Percentiles rank a stretch among this genome's conserved stretches.
Conservation (phyloP, 2,113 vertebrate genomes). For the Stigmatopora nigra region DNA sequence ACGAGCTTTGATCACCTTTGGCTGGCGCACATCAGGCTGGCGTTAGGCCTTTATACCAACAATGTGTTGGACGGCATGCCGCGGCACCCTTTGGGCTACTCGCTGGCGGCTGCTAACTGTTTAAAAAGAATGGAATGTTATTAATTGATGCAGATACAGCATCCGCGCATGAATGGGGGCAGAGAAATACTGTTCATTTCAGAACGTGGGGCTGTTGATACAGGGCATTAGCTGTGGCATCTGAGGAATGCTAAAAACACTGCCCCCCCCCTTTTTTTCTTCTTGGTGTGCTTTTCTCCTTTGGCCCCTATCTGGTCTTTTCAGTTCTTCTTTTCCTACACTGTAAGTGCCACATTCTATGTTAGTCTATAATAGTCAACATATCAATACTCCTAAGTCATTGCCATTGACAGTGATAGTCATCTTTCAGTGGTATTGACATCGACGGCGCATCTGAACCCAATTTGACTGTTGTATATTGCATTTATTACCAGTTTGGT, state of each 20-base stretch:
- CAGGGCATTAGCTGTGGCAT: slow-evolving; percentile 86
- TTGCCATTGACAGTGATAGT: no score
- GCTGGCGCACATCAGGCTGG: slow-evolving; percentile 94
- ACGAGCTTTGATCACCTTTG: slow-evolving; percentile 89
- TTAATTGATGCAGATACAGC: slow-evolving; percentile 85
- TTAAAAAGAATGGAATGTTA: slow-evolving; percentile 89
- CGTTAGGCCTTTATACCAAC: slow-evolving; percentile 92
- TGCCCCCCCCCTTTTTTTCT: slow-evolving; percentile 34
- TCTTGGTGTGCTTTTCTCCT: slow-evolving; percentile 15
- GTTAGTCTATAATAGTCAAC: slow-evolving; percentile 2
- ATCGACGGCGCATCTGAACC: background rate
- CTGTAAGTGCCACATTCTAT: slow-evolving; percentile 5
- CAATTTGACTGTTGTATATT: background rate
- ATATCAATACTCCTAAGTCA: background rate
- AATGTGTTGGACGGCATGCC: slow-evolving; percentile 53
- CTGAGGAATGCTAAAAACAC: slow-evolving; percentile 76
- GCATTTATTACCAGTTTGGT: background rate
- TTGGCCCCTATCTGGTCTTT: slow-evolving; percentile 28
- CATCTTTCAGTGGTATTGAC: no score
- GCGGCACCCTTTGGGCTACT: slow-evolving; percentile 47
- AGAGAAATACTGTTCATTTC: slow-evolving; percentile 98
- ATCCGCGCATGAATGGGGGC: slow-evolving; percentile 78
- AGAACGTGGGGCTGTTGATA: slow-evolving; percentile 78
- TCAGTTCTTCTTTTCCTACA: slow-evolving; percentile 16
- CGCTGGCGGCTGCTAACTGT: slow-evolving; percentile 78